These are phyloP conservation scores for Phalacrocorax carbo DNA, from an alignment of 2,113 vertebrate genomes.

Conservation along the genomic window DNA sequence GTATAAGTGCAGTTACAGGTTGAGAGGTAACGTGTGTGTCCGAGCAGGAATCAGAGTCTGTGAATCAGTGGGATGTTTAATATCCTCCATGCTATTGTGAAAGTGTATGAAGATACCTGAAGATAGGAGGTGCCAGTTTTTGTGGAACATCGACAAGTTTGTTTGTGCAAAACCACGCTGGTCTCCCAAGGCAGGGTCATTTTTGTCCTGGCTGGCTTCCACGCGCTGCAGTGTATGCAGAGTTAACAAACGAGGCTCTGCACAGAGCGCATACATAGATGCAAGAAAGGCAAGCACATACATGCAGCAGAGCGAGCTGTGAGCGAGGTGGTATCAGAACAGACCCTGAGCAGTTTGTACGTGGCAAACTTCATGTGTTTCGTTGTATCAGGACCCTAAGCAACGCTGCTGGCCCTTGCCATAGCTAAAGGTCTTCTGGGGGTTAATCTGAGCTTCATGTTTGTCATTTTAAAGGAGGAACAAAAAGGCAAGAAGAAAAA, in stretches of 20 bases:
- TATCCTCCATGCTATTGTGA: neutral
- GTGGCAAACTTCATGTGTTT: neutral
- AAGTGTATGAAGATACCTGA: constrained; percentile 43
- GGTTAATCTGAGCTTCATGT: constrained; percentile 50
- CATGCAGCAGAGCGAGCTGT: neutral
- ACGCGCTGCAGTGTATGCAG: neutral
- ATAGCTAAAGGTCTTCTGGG: constrained; percentile 42
- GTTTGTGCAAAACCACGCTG: neutral
- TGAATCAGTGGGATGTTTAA: neutral
- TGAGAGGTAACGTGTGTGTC: neutral
- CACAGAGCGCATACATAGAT: neutral
- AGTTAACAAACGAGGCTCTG: neutral
- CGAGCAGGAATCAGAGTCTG: neutral
- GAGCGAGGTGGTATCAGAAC: neutral
- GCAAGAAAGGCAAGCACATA: constrained; percentile 12
- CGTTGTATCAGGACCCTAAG: neutral
- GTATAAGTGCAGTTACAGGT: neutral
- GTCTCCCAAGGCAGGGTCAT: neutral
- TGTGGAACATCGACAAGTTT: constrained; percentile 12
- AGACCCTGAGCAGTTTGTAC: neutral
- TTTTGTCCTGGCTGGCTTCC: neutral
- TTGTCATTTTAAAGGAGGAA: constrained; percentile 87
- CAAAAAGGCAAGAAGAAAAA: constrained; percentile 97
- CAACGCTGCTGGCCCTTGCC: constrained; percentile 11
- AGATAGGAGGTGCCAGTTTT: constrained; percentile 42